Conservation (phyloP, 2,888 invertebrate species). For the Tromatobia lineatoria region DNA sequence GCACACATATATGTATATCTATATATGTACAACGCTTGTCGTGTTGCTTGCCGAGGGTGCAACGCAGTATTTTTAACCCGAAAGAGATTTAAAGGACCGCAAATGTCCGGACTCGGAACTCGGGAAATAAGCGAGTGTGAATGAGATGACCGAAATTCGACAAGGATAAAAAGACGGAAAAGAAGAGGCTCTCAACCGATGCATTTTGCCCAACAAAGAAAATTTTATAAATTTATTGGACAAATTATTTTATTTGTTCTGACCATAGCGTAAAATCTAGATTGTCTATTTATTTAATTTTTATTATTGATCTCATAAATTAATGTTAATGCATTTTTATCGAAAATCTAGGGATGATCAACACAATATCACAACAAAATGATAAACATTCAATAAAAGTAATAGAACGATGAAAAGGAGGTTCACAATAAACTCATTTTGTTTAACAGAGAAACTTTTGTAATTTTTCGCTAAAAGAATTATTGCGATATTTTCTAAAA, state of each 20-base stretch:
- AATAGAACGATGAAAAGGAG: too few species aligned
- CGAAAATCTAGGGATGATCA: too few species aligned
- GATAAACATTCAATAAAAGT: too few species aligned
- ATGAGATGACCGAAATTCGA: slow-evolving; percentile 42
- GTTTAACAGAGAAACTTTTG: too few species aligned
- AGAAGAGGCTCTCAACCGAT: slow-evolving; percentile 63
- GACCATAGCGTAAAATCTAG: neutral
- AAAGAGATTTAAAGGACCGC: slow-evolving; percentile 70
- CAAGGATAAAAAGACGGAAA: slow-evolving; percentile 56
- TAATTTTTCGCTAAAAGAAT: too few species aligned
- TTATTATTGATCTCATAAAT: neutral
- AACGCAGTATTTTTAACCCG: slow-evolving; percentile 79
- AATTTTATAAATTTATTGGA: neutral
- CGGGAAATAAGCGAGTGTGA: slow-evolving; percentile 50
- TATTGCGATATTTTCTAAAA: too few species aligned
- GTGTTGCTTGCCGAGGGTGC: slow-evolving; percentile 55
- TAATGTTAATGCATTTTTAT: neutral
- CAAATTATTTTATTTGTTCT: neutral
- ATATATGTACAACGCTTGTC: neutral
- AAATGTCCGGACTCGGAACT: slow-evolving; percentile 58
- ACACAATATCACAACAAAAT: too few species aligned
- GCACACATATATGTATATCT: neutral
- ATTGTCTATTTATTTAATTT: neutral
- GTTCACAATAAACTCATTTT: too few species aligned
- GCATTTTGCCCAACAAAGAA: neutral